Evolutionary conservation across 2,797 vertebrate genomes (phyloP).

Genomic region (Corythornis leucogaster): DNA sequence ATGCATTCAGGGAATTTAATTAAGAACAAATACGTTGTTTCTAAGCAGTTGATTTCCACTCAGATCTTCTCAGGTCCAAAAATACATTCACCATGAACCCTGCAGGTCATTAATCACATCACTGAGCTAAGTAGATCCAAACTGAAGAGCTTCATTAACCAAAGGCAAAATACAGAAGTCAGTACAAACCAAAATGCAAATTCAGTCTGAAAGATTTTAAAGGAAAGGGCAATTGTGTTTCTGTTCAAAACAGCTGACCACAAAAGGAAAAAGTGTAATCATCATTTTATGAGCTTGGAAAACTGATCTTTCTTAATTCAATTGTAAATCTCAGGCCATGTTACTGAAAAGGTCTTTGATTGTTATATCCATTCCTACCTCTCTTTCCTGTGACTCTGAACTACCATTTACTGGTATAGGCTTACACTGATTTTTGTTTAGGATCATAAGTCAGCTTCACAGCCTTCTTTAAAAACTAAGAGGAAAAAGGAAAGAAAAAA

Average conservation of each 20-base stretch:
- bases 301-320: neutral
- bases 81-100: neutral
- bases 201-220: neutral
- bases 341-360: neutral
- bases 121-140: neutral
- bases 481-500: neutral
- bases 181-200: neutral
- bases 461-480: neutral
- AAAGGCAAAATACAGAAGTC: neutral
- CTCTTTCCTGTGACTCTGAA: neutral
- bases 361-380: neutral
- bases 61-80: neutral
- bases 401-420: neutral
- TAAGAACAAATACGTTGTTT: neutral
- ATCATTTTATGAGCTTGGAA: neutral
- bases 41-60: neutral
- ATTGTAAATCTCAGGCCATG: neutral
- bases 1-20: neutral
- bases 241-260: neutral
- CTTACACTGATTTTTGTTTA: neutral
- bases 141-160: neutral
- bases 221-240: neutral
- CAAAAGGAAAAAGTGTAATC: neutral
- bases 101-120: neutral
- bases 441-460: neutral